These are phyloP conservation scores for Brachionus sp. DNA, from an alignment of 1,140 invertebrate genomes.

Conservation along the genomic window DNA sequence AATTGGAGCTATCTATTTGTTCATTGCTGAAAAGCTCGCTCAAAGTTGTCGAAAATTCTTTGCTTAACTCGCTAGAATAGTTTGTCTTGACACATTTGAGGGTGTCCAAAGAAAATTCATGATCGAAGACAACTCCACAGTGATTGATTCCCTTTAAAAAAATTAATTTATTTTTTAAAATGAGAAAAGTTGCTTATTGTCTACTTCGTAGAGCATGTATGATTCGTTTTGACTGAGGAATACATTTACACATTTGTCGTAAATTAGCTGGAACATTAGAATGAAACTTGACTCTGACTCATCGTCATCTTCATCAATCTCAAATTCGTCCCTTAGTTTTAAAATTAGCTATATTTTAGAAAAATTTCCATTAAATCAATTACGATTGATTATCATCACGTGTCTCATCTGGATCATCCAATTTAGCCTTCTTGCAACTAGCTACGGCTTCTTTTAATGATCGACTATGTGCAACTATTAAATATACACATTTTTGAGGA, in stretches of 20 bases:
- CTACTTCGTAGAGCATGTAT: slow-evolving; percentile 11
- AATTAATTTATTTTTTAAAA: not conserved
- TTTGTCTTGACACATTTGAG: slow-evolving; percentile 31
- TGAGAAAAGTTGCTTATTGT: not conserved
- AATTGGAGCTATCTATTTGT: not conserved
- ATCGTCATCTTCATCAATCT: slow-evolving; percentile 24
- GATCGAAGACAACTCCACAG: slow-evolving; percentile 3
- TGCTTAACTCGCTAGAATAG: not conserved
- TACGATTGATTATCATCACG: not conserved
- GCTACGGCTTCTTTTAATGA: not conserved
- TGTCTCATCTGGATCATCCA: not conserved
- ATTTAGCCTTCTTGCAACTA: not conserved
- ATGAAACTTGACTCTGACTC: slow-evolving; percentile 2
- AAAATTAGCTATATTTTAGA: not conserved
- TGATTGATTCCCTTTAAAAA: not conserved
- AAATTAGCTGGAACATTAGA: slow-evolving; percentile 5
- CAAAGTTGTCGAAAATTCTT: not conserved
- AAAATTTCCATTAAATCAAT: not conserved
- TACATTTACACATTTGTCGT: not conserved
- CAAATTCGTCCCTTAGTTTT: not conserved
- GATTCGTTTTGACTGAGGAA: not conserved
- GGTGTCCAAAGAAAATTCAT: not conserved
- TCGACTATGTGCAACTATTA: slow-evolving; percentile 28
- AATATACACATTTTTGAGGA: slow-evolving; percentile 21
- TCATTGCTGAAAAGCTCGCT: not conserved